Conservation (phyloP, 2,113 vertebrate genomes). For the Saccopteryx leptura region DNA sequence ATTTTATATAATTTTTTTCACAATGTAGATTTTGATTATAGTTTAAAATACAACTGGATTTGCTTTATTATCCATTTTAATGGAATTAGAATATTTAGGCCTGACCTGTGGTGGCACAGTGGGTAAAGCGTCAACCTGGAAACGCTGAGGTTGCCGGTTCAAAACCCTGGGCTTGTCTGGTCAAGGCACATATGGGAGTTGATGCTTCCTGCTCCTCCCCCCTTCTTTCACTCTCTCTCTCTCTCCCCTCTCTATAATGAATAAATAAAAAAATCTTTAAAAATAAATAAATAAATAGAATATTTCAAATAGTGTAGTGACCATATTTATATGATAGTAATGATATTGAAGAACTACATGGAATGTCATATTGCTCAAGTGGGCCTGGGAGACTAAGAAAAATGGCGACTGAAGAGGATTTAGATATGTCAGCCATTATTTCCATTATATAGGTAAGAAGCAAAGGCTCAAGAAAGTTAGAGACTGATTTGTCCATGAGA, state of each 20-base stretch:
- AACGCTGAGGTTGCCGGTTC: no score
- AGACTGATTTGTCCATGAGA: neutral
- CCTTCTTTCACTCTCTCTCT: no score
- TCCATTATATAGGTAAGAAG: neutral
- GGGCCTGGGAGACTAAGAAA: neutral
- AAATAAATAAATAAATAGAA: no score
- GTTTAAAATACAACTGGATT: slow-evolving; percentile 15
- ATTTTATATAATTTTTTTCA: slow-evolving; percentile 36
- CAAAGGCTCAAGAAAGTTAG: neutral
- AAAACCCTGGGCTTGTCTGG: no score
- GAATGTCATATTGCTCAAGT: neutral
- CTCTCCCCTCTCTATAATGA: no score
- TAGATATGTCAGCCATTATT: neutral
- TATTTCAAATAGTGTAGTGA: neutral
- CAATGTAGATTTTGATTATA: slow-evolving; percentile 35
- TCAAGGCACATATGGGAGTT: no score
- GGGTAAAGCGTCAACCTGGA: no score
- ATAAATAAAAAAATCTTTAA: no score
- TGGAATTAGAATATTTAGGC: neutral
- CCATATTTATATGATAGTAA: slow-evolving; percentile 30
- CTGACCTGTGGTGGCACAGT: no score
- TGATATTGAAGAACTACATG: neutral
- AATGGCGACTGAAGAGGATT: neutral
- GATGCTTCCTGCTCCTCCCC: no score
- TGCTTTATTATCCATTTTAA: neutral